Evolutionary conservation across 2,113 vertebrate genomes (phyloP).

Genomic region (Chloroceryle aenea): DNA sequence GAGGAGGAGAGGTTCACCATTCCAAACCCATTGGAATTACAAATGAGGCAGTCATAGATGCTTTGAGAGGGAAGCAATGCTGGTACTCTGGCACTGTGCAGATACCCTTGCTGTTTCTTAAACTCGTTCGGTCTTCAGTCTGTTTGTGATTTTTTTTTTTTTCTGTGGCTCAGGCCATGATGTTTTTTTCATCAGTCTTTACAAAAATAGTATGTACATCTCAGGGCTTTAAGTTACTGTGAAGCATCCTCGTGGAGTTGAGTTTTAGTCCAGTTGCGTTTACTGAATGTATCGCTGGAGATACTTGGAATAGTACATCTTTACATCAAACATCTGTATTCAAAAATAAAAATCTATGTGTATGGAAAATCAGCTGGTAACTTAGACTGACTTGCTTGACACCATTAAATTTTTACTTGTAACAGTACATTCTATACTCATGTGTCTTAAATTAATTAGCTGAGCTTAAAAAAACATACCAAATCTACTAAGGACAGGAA

Average conservation of each 20-base stretch:
- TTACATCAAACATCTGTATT: neutral
- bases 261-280: neutral
- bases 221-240: neutral
- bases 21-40: neutral
- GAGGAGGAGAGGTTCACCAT: neutral
- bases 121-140: neutral
- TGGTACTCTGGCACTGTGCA: neutral
- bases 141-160: neutral
- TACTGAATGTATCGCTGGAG: neutral
- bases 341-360: neutral
- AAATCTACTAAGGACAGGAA: neutral
- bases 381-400: neutral
- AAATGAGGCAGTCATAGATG: neutral
- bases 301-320: neutral
- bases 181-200: neutral
- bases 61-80: neutral
- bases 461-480: neutral
- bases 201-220: neutral
- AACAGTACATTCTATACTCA: neutral
- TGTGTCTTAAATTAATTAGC: neutral
- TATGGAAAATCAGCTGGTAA: neutral
- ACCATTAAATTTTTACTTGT: neutral
- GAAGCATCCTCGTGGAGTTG: neutral
- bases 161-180: neutral
- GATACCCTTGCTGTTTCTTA: neutral